Base-by-base conservation (phyloP, 2,888 invertebrate genomes). In the Anodontia alba region DNA sequence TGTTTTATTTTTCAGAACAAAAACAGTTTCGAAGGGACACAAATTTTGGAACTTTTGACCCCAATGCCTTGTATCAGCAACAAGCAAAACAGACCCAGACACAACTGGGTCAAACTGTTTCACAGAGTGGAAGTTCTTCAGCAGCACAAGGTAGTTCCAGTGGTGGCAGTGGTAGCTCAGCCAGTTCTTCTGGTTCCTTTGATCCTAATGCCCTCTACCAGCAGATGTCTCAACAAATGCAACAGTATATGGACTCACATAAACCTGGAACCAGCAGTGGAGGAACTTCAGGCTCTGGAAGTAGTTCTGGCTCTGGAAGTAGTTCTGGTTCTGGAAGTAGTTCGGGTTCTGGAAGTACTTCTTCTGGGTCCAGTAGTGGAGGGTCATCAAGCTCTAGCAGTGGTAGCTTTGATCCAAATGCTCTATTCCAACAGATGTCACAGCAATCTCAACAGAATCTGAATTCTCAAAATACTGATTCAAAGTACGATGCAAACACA, bases 331-430 rank as follows among this genome's bases (percentile, higher is more conserved):
- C 67, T 0, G 72, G 77, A 17, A 72, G 72, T 38, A 75, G 33
- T 46, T 57, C 62, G 3, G 29, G 71, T 20, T 33, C 51, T 0
- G 72, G 77, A 7, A 72, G 72, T 49, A 66, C 49, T 38, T 62
- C 73, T 8, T n/a, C 51, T 15, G 54, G 57, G 12, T 75, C 75
- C 26, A 33, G 1, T 1, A 62, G 62, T 62, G 68, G 75, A n/a
- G 57, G 31, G 15, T 33, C 62, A 3, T 31, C 33, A 17, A 5
- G 33, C 5, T 72, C 73, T 23, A 62, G 71, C n/a, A 68, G 69
- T 51, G 75, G 76, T 8, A 72, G 68, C 38, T 80, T 80, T 42
- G 72, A 80, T 33, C 78, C 73, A 26, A 80, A 80, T 38, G 73
- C 76, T 7, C 33, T 80, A 2, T 76, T 68, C 69, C 68, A 80